Evolutionary conservation across 2,113 vertebrate species (phyloP).

Genomic region (Zapornia atra): DNA sequence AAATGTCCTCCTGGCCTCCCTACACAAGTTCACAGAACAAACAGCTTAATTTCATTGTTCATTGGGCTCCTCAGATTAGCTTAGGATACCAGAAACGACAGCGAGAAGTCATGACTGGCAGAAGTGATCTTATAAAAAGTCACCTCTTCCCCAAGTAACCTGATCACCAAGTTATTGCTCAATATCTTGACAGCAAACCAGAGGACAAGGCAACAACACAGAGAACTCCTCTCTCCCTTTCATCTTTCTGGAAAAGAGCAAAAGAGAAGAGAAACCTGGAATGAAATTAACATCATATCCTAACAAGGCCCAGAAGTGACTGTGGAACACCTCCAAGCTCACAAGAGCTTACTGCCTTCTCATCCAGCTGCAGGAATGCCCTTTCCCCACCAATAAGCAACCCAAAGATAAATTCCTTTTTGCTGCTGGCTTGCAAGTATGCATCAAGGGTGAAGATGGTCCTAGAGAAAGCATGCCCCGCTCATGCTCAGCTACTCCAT

Average conservation of each 20-base stretch:
- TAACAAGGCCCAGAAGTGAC: background rate
- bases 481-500: background rate
- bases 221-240: background rate
- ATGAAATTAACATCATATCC: background rate
- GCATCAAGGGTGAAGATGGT: background rate
- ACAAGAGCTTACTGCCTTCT: background rate
- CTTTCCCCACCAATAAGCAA: fast-evolving
- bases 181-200: background rate
- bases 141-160: background rate
- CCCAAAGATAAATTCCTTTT: background rate
- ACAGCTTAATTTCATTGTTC: background rate
- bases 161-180: background rate
- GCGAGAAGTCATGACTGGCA: background rate
- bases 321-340: background rate
- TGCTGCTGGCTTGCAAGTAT: background rate
- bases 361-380: background rate
- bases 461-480: background rate
- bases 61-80: background rate
- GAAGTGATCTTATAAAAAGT: background rate
- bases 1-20: background rate
- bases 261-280: background rate
- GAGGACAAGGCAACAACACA: background rate
- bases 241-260: background rate
- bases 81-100: background rate
- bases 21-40: background rate